A percentile compares a stretch with the other conserved stretches of the same genome.
Conservation (phyloP, 2,113 vertebrate species). For the Nibea coibor region DNA sequence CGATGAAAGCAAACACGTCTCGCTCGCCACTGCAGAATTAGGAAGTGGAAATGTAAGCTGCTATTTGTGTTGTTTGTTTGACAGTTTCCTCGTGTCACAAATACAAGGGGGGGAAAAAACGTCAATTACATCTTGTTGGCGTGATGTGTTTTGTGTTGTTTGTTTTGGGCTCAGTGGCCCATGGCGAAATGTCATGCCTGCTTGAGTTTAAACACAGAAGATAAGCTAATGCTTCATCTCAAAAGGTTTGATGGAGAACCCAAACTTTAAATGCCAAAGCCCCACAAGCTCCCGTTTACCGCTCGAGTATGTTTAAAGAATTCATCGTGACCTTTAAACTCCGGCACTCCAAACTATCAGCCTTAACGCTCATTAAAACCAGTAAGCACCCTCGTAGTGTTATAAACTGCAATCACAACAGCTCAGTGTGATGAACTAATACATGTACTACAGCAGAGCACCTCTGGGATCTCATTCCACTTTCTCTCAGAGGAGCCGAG, state of each 20-base stretch:
- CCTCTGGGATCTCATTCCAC: conserved; percentile 36
- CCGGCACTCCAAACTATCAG: background rate
- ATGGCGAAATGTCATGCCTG: background rate
- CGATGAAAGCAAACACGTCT: conserved; percentile 58
- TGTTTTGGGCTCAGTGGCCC: background rate
- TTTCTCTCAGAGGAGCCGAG: conserved; percentile 44
- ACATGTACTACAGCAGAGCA: background rate
- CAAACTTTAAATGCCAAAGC: conserved; percentile 22
- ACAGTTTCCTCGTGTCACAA: background rate
- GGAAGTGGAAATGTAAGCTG: background rate
- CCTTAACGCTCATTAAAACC: background rate
- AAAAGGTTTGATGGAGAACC: conserved; percentile 17
- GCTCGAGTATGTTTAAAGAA: background rate
- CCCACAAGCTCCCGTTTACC: background rate
- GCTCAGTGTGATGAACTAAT: conserved; percentile 5
- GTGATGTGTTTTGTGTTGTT: background rate
- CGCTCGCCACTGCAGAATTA: background rate
- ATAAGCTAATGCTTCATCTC: conserved; percentile 52
- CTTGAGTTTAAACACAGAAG: conserved; percentile 3
- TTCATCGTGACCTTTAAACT: background rate
- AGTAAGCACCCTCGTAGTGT: background rate
- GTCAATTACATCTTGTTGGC: background rate
- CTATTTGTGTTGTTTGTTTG: conserved; percentile 5
- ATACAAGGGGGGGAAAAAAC: background rate
- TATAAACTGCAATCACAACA: conserved; percentile 22